Conservation (phyloP, 2,888 invertebrate genomes). For the Volucella inanis region DNA sequence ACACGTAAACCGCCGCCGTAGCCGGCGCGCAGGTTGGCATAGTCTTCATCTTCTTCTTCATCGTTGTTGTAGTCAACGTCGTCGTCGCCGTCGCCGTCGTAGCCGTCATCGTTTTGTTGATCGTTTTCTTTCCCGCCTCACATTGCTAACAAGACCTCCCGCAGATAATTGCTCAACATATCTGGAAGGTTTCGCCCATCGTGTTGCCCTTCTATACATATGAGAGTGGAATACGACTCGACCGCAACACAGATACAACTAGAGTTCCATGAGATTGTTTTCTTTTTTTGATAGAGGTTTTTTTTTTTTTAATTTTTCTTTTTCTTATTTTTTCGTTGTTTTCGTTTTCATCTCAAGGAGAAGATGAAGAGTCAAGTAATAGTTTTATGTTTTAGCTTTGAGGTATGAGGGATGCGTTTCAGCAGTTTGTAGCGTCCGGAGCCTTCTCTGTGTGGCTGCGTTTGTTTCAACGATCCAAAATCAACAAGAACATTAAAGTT, state of each 20-base stretch:
- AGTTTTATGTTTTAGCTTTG: constrained; percentile 67
- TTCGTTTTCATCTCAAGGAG: constrained; percentile 9
- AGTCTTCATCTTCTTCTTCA: not conserved
- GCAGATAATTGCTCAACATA: constrained; percentile 75
- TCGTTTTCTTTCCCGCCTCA: constrained; percentile 75
- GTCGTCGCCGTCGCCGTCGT: constrained; percentile 16
- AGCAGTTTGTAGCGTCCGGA: constrained; percentile 4
- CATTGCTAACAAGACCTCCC: constrained; percentile 75
- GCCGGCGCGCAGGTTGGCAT: constrained; percentile 42
- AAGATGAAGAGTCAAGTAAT: constrained; percentile 51
- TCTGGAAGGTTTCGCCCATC: constrained; percentile 75
- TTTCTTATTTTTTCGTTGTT: constrained; percentile 13
- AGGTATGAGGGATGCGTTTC: constrained; percentile 64
- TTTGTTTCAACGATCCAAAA: constrained; percentile 68
- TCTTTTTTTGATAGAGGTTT: constrained; percentile 21
- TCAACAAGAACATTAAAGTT: constrained; percentile 75
- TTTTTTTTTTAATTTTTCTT: not conserved
- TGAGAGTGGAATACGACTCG: constrained; percentile 1
- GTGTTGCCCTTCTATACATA: constrained; percentile 49
- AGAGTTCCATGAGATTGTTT: constrained; percentile 54
- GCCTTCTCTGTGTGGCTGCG: constrained; percentile 51
- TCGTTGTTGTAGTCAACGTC: constrained; percentile 11
- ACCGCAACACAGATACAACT: constrained; percentile 18
- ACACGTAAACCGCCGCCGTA: constrained; percentile 67
- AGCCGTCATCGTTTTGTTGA: constrained; percentile 61